A percentile compares a stretch with the other conserved stretches of the same genome.
phyloP scores from a whole-genome alignment of 2,113 vertebrate genomes.

The Pyxicephalus adspersus region DNA sequence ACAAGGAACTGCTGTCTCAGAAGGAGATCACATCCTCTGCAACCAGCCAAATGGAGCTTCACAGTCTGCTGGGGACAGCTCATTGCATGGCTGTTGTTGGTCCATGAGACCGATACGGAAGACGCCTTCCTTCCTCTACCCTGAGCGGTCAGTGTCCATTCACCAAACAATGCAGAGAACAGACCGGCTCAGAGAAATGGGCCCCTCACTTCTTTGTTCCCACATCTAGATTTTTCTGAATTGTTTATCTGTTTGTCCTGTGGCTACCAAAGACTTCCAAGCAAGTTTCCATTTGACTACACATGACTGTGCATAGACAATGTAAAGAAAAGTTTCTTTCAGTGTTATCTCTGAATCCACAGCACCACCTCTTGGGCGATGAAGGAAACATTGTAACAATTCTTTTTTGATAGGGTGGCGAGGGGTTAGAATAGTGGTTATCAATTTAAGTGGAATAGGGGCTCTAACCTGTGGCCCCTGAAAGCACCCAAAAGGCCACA shows the following conservation, averaged over 20 bases:
- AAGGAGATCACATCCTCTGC: no score
- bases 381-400: no score
- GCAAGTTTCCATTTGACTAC: conserved; percentile 34
- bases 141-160: neutral
- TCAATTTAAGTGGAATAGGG: no score
- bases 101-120: no score
- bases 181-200: neutral
- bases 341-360: conserved; percentile 21
- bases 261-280: conserved; percentile 25
- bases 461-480: no score
- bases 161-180: neutral
- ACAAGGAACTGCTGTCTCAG: no score
- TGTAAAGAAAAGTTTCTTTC: neutral
- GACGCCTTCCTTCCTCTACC: neutral
- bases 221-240: neutral
- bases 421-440: no score
- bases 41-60: neutral
- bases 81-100: neutral
- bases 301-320: conserved; percentile 5
- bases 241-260: conserved; percentile 29
- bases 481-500: no score
- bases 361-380: conserved; percentile 32
- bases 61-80: neutral
- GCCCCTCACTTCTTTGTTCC: neutral
- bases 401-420: no score